Base-by-base conservation (phyloP, 2,113 vertebrate genomes). In the Polypterus bichir region DNA sequence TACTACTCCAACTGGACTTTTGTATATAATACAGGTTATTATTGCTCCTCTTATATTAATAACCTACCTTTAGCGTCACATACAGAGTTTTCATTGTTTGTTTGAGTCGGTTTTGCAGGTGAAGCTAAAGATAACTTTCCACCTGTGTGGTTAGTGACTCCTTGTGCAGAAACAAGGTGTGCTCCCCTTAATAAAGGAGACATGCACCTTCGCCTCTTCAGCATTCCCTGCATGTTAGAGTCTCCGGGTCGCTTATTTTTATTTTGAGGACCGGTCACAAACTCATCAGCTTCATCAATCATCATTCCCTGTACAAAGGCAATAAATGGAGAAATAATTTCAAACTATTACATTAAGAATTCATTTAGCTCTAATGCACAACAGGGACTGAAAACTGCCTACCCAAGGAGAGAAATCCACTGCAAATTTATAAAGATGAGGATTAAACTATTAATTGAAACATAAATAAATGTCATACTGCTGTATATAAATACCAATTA, bases 231-330 rank as follows among this genome's bases (percentile, higher is more conserved):
- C 83, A 85, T 83, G 65, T 76, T 86, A 67, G 83, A 77, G 68
- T 88, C 86, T 66, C 83, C 82, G 1, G 86, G 84, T 62, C 87
- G 80, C 70, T 90, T 90, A 70, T 79, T 81, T 67, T 86, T 87
- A 76, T 85, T 90, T 7, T 89, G 87, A 78, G 86, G 84, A 60
- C 88, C 83, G 4, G 87, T 78, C 48, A 90, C 87, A 59, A 90
- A 89, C 70, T 90, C 88, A 71, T 89, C 88, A 54, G 88, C 85
- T 83, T 90, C 88, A 68, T 90, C 86, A 73, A 90, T 90, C 88
- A 89, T 89, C 88, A 90, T 89, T 65, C 86, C 86, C 87, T 89
- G 45, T 52, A 57, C 66, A 58, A 55, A 56, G 65, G 47, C 3
- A 63, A 4, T 44, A 57, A 56, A 61, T 7, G 57, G 9, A n/a